Percentiles rank a stretch among this genome's conserved stretches.
These are phyloP conservation scores for Aradophagus sp. DNA, from an alignment of 1,140 invertebrate species.

Conservation along the genomic window DNA sequence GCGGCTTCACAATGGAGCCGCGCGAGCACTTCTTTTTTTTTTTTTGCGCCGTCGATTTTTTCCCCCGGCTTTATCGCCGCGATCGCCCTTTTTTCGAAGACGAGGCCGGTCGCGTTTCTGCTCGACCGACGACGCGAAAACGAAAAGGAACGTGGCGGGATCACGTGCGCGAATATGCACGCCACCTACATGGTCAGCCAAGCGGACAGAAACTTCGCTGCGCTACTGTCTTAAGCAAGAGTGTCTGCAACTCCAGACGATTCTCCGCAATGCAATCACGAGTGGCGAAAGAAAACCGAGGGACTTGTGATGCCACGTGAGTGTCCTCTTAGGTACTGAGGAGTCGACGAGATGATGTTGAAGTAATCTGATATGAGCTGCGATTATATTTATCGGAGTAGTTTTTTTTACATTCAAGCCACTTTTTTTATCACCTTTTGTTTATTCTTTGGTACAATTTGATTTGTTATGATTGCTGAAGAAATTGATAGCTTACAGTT, in stretches of 20 bases:
- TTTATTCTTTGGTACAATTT: too few species aligned
- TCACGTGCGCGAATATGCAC: slow-evolving; percentile 39
- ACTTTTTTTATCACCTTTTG: too few species aligned
- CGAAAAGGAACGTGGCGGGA: slow-evolving; percentile 36
- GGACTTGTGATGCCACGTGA: slow-evolving; percentile 7
- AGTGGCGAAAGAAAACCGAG: slow-evolving; percentile 5
- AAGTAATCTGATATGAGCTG: not conserved
- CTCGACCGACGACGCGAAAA: slow-evolving; percentile 33
- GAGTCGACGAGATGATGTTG: slow-evolving; percentile 1
- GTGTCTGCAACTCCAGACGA: slow-evolving; percentile 32
- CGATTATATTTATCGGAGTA: too few species aligned
- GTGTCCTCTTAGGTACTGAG: slow-evolving; percentile 10
- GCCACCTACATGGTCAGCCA: slow-evolving; percentile 43
- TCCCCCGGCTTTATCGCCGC: not conserved
- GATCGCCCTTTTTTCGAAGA: slow-evolving; percentile 32
- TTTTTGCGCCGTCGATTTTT: slow-evolving; percentile 28
- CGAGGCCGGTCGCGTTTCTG: slow-evolving; percentile 35
- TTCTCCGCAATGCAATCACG: slow-evolving; percentile 20
- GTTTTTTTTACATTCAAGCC: too few species aligned
- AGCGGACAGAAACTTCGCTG: slow-evolving; percentile 39
- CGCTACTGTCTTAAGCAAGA: slow-evolving; percentile 18
- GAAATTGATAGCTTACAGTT: too few species aligned
- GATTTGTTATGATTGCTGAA: too few species aligned
- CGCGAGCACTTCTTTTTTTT: too few species aligned
- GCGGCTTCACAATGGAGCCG: slow-evolving; percentile 25